Base-by-base conservation (phyloP, 2,113 vertebrate species). In the Chionodraco myersi region DNA sequence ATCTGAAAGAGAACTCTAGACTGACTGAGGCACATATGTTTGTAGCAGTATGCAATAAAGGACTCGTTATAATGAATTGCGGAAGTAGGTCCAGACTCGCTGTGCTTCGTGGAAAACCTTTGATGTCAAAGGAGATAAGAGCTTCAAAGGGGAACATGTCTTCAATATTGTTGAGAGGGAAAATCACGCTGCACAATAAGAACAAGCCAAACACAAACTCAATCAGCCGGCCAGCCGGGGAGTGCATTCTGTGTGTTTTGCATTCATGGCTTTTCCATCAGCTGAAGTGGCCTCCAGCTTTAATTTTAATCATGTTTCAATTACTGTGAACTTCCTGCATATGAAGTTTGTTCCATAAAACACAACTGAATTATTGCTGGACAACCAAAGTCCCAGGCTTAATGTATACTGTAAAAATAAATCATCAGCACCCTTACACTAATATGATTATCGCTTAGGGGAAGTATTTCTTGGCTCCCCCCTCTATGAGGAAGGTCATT, bases 81-180 rank as follows among this genome's bases (percentile, higher is more conserved):
- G 73, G 84, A 82, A 81, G 77, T 67, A n/a, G 73, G 54, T 16
- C 30, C 52, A 44, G 74, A 59, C 80, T 18, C 13, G 45, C n/a
- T 66, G 51, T 75, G 57, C 66, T 83, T 74, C 65, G 77, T 7
- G 30, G 60, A 83, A 41, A 67, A 59, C 23, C 82, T 86, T 87
- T 92, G 91, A 91, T 92, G 80, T 90, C 53, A 1, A 2, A 58
- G 5, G 54, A 83, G 91, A 92, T 91, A 88, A 82, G 65, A 23
- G 18, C 77, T 81, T 84, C 81, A 89, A 84, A 86, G 56, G 41
- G 34, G 4, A 61, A 73, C 75, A 53, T 48, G 51, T 62, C 61
- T 41, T 54, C 48, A 78, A 79, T 44, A 82, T 76, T 84, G 85
- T 85, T 60, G 75, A 78, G 59, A 69, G 66, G 70, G 52, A 73